phyloP scores from a whole-genome alignment of 2,888 invertebrate genomes.

The Perdita meconis region DNA sequence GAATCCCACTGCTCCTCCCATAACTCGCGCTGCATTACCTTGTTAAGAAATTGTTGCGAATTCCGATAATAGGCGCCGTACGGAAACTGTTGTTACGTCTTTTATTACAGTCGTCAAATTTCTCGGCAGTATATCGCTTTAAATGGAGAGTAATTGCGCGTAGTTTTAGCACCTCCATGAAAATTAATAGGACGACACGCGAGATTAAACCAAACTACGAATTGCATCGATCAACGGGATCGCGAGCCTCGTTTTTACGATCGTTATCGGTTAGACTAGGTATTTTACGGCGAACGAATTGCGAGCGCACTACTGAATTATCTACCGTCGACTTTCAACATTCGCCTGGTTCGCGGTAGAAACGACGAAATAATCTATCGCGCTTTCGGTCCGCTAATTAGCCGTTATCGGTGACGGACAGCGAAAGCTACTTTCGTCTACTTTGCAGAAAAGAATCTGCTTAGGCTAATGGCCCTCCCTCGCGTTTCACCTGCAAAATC shows the following conservation, averaged over 20 bases:
- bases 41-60: constrained; percentile 54
- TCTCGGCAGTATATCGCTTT: background rate
- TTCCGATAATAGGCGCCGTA: constrained; percentile 28
- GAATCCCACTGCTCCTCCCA: constrained; percentile 25
- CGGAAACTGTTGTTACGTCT: constrained; percentile 6
- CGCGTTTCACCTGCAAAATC: constrained; percentile 41
- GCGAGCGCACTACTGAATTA: background rate
- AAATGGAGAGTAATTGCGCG: background rate
- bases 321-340: background rate
- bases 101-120: background rate
- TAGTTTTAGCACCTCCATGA: background rate
- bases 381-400: constrained; percentile 8
- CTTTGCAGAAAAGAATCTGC: constrained; percentile 45
- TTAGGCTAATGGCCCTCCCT: constrained; percentile 44
- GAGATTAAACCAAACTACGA: background rate
- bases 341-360: background rate
- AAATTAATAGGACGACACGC: background rate
- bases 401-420: constrained; percentile 6
- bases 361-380: background rate
- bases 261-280: background rate
- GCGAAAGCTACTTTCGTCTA: constrained; percentile 13
- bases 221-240: background rate
- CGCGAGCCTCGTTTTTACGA: constrained; percentile 3
- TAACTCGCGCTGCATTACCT: constrained; percentile 34
- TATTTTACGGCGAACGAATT: background rate